phyloP scores from a whole-genome alignment of 1,140 invertebrate species.

The Eriocheir sinensis region DNA sequence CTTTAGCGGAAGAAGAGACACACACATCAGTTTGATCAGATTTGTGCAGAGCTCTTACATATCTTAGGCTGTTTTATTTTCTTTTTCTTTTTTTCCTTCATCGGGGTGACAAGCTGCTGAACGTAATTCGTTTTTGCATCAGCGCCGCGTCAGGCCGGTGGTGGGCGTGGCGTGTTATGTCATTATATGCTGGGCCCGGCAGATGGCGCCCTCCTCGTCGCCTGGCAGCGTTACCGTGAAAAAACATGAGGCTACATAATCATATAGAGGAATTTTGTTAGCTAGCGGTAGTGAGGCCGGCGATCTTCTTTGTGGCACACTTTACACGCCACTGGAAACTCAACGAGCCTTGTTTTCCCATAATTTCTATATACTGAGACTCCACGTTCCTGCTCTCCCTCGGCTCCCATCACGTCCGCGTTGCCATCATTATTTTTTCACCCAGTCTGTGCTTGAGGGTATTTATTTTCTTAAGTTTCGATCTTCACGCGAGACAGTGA shows the following conservation, averaged over 20 bases:
- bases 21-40: background rate
- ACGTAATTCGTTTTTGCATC: no score
- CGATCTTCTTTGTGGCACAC: background rate
- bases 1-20: background rate
- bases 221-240: background rate
- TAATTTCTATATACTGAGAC: background rate
- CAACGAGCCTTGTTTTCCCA: background rate
- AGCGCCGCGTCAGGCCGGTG: no score
- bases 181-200: background rate
- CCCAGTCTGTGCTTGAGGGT: no score
- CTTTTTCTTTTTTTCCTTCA: no score
- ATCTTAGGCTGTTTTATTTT: no score
- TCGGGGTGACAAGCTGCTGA: no score
- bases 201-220: background rate
- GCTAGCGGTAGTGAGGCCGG: background rate
- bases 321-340: background rate
- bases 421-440: no score
- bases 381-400: background rate
- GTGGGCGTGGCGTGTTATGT: no score
- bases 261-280: background rate
- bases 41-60: no score
- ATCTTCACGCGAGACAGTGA: no score
- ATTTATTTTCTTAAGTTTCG: no score
- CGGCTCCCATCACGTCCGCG: no score
- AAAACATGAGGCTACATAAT: background rate